These are phyloP conservation scores for Scaptomyza flava DNA, from an alignment of 2,888 invertebrate species.

Conservation along the genomic window DNA sequence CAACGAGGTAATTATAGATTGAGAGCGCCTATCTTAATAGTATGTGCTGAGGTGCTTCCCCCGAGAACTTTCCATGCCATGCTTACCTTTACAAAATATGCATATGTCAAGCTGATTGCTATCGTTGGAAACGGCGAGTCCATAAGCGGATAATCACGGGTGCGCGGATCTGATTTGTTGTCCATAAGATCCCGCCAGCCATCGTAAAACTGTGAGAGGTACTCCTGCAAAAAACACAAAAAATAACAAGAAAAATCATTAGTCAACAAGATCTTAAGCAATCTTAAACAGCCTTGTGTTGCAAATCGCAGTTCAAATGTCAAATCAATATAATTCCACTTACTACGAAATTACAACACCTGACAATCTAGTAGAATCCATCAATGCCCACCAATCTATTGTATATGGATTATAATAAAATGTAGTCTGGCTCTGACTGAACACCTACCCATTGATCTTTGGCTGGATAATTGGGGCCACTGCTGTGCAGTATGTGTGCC, in stretches of 20 bases:
- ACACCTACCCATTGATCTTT: slow-evolving; percentile 49
- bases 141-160: slow-evolving; percentile 92
- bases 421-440: slow-evolving; percentile 7
- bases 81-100: slow-evolving; percentile 89
- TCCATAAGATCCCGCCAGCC: slow-evolving; percentile 90
- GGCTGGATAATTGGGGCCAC: slow-evolving; percentile 39
- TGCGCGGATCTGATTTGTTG: slow-evolving; percentile 93
- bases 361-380: slow-evolving; percentile 16
- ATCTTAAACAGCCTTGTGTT: slow-evolving; percentile 15
- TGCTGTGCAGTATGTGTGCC: slow-evolving; percentile 10
- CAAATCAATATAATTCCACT: slow-evolving; percentile 55
- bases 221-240: slow-evolving; percentile 76
- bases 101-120: slow-evolving; percentile 90
- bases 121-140: slow-evolving; percentile 92
- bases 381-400: slow-evolving; percentile 30
- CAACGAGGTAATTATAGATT: slow-evolving; percentile 43
- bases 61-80: slow-evolving; percentile 8
- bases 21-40: slow-evolving; percentile 21
- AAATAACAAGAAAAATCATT: slow-evolving; percentile 14
- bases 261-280: slow-evolving; percentile 21
- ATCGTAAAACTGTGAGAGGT: slow-evolving; percentile 82
- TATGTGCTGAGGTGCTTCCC: slow-evolving; percentile 19
- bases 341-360: slow-evolving; percentile 43
- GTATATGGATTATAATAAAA: slow-evolving; percentile 44
- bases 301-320: slow-evolving; percentile 52